Evolutionary conservation across 2,113 vertebrate genomes (phyloP).

Genomic region (Leuciscus idus): DNA sequence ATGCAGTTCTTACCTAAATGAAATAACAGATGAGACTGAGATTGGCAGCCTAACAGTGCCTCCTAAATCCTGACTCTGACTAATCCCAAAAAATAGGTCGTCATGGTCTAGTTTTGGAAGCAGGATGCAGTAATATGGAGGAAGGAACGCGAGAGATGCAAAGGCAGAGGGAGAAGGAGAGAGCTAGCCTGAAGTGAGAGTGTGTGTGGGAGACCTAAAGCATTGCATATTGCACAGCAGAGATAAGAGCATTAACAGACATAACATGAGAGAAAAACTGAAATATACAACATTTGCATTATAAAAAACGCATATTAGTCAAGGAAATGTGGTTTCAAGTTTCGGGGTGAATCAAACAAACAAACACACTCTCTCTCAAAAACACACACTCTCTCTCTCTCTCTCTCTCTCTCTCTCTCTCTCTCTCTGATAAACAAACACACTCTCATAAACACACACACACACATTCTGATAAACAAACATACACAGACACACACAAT

Average conservation of each 20-base stretch:
- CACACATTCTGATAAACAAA: too few species aligned
- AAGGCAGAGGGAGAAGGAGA: neutral
- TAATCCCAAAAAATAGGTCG: conserved; percentile 5
- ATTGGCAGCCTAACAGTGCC: neutral
- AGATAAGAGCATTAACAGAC: conserved; percentile 78
- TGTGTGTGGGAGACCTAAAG: conserved; percentile 54
- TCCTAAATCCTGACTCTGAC: conserved; percentile 20
- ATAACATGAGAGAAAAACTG: conserved; percentile 12
- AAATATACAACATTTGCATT: neutral
- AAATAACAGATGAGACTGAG: neutral
- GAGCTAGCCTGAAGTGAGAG: conserved; percentile 47
- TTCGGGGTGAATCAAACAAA: neutral
- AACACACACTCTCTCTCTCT: too few species aligned
- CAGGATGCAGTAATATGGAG: neutral
- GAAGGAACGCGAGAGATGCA: conserved; percentile 8
- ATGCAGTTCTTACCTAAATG: conserved; percentile 2
- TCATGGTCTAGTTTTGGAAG: conserved; percentile 36
- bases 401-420: too few species aligned
- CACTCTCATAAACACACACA: too few species aligned
- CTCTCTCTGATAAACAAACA: too few species aligned
- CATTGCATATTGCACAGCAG: conserved; percentile 64
- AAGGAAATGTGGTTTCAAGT: conserved; percentile 3
- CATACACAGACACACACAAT: too few species aligned
- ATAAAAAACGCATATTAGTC: neutral
- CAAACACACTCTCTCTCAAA: too few species aligned